phyloP scores from a whole-genome alignment of 2,113 vertebrate genomes.

The Columba janthina region DNA sequence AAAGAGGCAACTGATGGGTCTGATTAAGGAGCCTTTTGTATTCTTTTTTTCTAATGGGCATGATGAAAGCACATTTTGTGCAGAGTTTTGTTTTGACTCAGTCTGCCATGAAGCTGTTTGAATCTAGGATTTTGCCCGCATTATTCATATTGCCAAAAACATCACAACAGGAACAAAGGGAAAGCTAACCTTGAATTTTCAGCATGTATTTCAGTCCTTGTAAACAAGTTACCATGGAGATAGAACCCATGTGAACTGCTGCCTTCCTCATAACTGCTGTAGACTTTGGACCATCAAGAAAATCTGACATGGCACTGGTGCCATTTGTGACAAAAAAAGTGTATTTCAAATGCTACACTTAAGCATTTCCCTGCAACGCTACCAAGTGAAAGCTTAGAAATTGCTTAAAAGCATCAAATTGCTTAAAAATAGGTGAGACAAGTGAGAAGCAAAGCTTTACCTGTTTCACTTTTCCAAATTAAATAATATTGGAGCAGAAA shows the following conservation, averaged over 20 bases:
- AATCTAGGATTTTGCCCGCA: slow-evolving; percentile 70
- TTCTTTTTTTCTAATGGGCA: slow-evolving; percentile 54
- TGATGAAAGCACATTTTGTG: slow-evolving; percentile 63
- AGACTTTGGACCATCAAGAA: slow-evolving; percentile 64
- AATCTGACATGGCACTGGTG: slow-evolving; percentile 11
- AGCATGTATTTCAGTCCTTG: slow-evolving; percentile 75
- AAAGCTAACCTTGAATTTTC: slow-evolving; percentile 81
- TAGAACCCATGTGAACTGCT: slow-evolving; percentile 73
- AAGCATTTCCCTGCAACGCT: neutral
- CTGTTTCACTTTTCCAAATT: slow-evolving; percentile 24
- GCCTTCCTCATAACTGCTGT: slow-evolving; percentile 61
- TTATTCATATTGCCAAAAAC: slow-evolving; percentile 78
- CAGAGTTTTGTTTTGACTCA: slow-evolving; percentile 68
- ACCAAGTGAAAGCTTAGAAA: slow-evolving; percentile 34
- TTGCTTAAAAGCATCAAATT: slow-evolving; percentile 32
- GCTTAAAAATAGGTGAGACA: neutral
- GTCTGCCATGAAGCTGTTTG: slow-evolving; percentile 70
- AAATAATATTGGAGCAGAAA: slow-evolving; percentile 3
- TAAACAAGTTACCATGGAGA: slow-evolving; percentile 85
- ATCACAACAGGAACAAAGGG: slow-evolving; percentile 80
- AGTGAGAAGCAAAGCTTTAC: neutral
- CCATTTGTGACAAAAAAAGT: slow-evolving; percentile 31
- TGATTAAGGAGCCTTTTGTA: slow-evolving; percentile 66
- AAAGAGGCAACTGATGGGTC: slow-evolving; percentile 30
- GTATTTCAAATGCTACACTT: slow-evolving; percentile 7